Conservation (phyloP, 64 coral and sea anemone species). For the Exaiptasia diaphana region DNA sequence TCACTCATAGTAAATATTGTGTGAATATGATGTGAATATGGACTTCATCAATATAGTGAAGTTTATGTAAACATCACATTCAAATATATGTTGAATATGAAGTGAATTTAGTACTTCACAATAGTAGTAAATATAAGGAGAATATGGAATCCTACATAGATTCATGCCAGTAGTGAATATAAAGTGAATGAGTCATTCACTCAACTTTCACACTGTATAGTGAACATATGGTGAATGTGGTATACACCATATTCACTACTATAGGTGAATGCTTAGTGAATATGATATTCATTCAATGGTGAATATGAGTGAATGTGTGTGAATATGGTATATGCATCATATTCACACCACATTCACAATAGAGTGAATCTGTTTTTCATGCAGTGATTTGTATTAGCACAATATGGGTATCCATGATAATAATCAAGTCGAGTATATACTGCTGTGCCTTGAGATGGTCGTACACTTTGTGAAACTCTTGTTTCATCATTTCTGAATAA, state of each 20-base stretch:
- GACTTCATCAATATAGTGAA: too few species aligned
- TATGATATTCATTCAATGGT: background rate
- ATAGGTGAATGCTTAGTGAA: background rate
- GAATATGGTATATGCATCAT: background rate
- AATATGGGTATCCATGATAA: too few species aligned
- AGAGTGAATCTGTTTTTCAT: slow-evolving; percentile 4
- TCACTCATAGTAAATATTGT: too few species aligned
- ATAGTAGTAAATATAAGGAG: background rate
- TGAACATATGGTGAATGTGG: background rate
- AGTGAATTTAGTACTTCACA: background rate
- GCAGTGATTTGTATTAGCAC: too few species aligned
- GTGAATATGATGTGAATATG: too few species aligned
- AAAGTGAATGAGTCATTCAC: background rate
- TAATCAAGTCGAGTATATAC: too few species aligned
- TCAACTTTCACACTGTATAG: background rate
- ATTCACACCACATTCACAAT: background rate
- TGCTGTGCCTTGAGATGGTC: too few species aligned
- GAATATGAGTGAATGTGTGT: background rate
- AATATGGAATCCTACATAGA: background rate
- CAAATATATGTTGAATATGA: background rate
- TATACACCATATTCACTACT: background rate
- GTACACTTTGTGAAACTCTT: too few species aligned
- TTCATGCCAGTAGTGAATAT: background rate
- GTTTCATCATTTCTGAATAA: too few species aligned
- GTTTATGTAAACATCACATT: too few species aligned